Percentiles rank a stretch among this genome's conserved stretches.
phyloP scores from a whole-genome alignment of 2,797 vertebrate genomes.

The Arnoldichthys spilopterus region DNA sequence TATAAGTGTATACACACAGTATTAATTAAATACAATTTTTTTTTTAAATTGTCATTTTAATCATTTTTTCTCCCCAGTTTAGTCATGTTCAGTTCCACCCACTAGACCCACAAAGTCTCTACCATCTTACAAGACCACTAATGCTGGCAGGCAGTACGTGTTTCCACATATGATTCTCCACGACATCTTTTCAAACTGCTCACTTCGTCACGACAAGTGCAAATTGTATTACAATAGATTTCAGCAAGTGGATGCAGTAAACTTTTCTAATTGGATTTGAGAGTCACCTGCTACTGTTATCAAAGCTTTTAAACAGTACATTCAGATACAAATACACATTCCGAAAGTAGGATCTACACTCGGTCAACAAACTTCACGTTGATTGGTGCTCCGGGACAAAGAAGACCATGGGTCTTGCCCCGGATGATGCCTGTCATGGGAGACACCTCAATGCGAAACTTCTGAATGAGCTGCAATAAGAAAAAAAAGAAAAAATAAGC shows the following conservation, averaged over 20 bases:
- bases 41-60: too few relatives aligned
- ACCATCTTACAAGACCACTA: too few relatives aligned
- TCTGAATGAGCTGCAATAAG: slow-evolving; percentile 85
- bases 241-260: not conserved
- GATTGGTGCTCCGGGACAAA: slow-evolving; percentile 82
- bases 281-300: not conserved
- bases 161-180: too few relatives aligned
- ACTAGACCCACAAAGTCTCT: too few relatives aligned
- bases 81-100: too few relatives aligned
- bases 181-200: too few relatives aligned
- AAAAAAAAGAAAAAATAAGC: too few relatives aligned
- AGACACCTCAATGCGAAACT: slow-evolving; percentile 82
- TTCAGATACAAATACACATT: slow-evolving; percentile 15
- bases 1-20: too few relatives aligned
- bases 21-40: too few relatives aligned
- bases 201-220: too few relatives aligned
- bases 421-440: slow-evolving; percentile 75
- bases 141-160: too few relatives aligned
- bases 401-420: slow-evolving; percentile 88
- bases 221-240: not conserved
- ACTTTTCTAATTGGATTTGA: not conserved
- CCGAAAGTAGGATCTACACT: slow-evolving; percentile 52
- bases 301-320: not conserved
- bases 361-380: slow-evolving; percentile 84
- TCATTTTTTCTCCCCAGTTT: too few relatives aligned